These are phyloP conservation scores for Diorhabda elongata DNA, from an alignment of 1,140 invertebrate species.

Conservation along the genomic window DNA sequence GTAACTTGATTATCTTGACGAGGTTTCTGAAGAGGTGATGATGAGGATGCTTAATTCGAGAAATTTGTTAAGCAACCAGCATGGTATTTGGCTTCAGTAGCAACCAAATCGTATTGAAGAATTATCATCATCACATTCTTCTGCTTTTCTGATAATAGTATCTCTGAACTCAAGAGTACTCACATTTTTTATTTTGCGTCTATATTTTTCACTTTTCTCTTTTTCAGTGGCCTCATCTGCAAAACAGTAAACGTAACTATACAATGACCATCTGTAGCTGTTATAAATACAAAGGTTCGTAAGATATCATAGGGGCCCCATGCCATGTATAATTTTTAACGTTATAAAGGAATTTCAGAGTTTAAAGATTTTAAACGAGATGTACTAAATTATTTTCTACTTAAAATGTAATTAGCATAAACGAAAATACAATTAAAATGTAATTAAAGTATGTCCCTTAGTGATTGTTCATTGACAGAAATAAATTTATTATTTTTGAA, in stretches of 20 bases:
- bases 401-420: no score
- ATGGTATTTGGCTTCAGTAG: slow-evolving; percentile 23
- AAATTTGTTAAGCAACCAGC: slow-evolving; percentile 35
- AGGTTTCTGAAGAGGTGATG: slow-evolving; percentile 29
- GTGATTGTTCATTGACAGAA: no score
- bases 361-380: no score
- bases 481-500: no score
- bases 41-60: slow-evolving; percentile 33
- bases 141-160: slow-evolving; percentile 38
- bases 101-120: slow-evolving; percentile 42
- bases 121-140: slow-evolving; percentile 40
- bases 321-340: no score
- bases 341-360: no score
- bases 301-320: no score
- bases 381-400: no score
- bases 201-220: slow-evolving; percentile 37
- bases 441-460: no score
- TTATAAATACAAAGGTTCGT: no score
- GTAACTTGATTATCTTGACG: slow-evolving; percentile 39
- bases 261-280: no score
- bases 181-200: slow-evolving; percentile 41
- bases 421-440: no score
- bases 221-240: not conserved
- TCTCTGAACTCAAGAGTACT: slow-evolving; percentile 39
- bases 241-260: not conserved